Conservation (phyloP, 2,797 vertebrate species). For the Amniataba percoides region DNA sequence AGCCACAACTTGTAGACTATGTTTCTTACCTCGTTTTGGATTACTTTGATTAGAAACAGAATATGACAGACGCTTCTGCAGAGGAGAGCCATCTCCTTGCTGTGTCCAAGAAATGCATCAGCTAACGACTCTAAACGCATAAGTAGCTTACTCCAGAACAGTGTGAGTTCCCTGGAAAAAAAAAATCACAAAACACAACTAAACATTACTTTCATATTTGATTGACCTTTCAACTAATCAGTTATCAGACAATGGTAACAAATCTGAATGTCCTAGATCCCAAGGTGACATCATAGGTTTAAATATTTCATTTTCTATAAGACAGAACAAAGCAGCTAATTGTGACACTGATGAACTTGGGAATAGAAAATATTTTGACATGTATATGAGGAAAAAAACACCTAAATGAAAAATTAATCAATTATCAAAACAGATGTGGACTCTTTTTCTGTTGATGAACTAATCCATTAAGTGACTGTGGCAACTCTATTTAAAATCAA, state of each 20-base stretch:
- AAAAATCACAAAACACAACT: conserved; percentile 37
- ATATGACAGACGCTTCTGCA: conserved; percentile 99
- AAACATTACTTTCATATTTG: neutral
- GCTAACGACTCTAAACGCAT: conserved; percentile 94
- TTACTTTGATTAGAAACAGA: conserved; percentile 99
- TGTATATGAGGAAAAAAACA: neutral
- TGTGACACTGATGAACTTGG: neutral
- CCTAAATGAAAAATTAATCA: neutral
- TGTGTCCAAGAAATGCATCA: conserved; percentile 94
- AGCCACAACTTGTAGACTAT: neutral
- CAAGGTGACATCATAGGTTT: neutral
- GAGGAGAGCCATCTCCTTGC: conserved; percentile 95
- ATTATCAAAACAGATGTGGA: neutral
- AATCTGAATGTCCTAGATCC: neutral
- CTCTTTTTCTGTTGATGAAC: neutral
- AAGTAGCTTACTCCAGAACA: conserved; percentile 99
- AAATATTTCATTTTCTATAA: neutral
- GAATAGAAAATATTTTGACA: neutral
- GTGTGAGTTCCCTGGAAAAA: conserved; percentile 93
- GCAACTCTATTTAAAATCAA: neutral
- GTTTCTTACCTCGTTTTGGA: conserved; percentile 96
- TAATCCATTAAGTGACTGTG: neutral
- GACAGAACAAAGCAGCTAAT: neutral
- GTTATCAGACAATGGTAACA: neutral
- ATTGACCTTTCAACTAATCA: neutral